Evolutionary conservation across 2,888 invertebrate species (phyloP), one percentile per base, ranked within the genome.

Genomic region (Pseudanteris insignis): DNA sequence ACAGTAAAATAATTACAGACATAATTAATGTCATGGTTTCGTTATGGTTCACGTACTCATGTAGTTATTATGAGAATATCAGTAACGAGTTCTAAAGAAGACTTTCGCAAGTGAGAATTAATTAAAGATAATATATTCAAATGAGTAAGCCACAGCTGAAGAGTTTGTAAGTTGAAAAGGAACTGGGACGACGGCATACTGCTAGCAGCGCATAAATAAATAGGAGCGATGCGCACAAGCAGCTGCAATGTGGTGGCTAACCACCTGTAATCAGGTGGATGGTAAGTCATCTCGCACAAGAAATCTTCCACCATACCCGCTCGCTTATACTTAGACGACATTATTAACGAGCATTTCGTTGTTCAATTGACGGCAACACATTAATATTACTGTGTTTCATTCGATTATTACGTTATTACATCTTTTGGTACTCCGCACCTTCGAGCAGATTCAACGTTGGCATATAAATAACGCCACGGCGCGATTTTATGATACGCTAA

Each of bases 201-300:
- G 51, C 37, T 38, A 51, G 50, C 44, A 44, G 44, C 46, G 44
- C 51, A 59, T 59, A 58, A 59, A 59, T 46, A 59, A 59, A 59
- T 59, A 59, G 32, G 46, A 59, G 40, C 36, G 12, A 14, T 10
- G 28, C 7, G 40, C 34, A 51, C 34, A 51, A 59, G 46, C 58
- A 59, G 58, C 58, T 59, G 58, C 46, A 24, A 30, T 26, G 33
- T 50, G 33, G 18, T 44, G 34, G 34, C 51, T 38, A 46, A 15
- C 38, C 59, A 59, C 59, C 59, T 59, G 53, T 59, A 51, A 59
- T 59, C 41, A 53, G 51, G 51, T 30, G 36, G 59, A 59, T 41
- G 40, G 33, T 36, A 53, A 38, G 47, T 40, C 14, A 9, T 34
- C 36, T 53, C 8, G 9, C 21, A 29, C 10, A 41, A 51, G 46